Evolutionary conservation across 2,113 vertebrate species (phyloP).

Genomic region (Pygoscelis antarcticus): DNA sequence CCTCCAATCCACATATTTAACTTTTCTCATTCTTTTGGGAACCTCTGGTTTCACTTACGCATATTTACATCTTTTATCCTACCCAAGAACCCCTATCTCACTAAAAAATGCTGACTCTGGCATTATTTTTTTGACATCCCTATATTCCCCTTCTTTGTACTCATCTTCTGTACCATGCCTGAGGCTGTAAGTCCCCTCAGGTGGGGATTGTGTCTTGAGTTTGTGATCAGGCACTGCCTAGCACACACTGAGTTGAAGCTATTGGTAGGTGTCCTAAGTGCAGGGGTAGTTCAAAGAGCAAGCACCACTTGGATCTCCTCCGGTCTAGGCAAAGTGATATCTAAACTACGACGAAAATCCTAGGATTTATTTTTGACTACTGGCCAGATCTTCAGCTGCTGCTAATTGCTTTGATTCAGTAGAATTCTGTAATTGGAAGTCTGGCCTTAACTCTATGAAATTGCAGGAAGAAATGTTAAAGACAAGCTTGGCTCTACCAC

Average conservation of each 20-base stretch:
- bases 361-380: not conserved
- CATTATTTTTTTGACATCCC: not conserved
- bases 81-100: not conserved
- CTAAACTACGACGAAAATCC: not conserved
- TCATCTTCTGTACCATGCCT: not conserved
- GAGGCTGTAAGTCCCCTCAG: not conserved
- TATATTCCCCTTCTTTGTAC: not conserved
- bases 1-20: not conserved
- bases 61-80: not conserved
- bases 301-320: not conserved
- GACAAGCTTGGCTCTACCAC: slow-evolving; percentile 16
- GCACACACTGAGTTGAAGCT: not conserved
- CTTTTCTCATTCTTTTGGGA: not conserved
- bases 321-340: not conserved
- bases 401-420: not conserved
- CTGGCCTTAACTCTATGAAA: not conserved
- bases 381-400: not conserved
- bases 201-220: not conserved
- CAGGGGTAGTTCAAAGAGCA: not conserved
- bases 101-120: not conserved
- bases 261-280: not conserved
- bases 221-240: not conserved
- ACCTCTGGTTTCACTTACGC: not conserved
- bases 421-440: not conserved
- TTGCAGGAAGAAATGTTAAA: not conserved